phyloP scores from a whole-genome alignment of 2,888 invertebrate genomes.

The Aricia artaxerxes region DNA sequence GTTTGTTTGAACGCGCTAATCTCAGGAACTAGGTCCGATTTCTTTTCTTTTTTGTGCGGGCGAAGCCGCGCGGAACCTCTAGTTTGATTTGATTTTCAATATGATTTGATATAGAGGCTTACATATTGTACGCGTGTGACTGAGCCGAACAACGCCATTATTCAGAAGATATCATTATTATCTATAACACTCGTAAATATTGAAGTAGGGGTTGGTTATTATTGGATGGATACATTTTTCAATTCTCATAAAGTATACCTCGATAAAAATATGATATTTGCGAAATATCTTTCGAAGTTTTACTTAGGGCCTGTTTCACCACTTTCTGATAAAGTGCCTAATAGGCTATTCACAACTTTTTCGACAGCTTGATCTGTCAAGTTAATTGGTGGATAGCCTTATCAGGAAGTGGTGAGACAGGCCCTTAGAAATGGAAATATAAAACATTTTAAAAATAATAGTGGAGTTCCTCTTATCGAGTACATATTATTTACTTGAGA shows the following conservation, averaged over 20 bases:
- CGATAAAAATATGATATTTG: background rate
- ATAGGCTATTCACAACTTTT: no score
- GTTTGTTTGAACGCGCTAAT: no score
- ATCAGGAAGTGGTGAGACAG: no score
- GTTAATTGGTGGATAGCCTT: no score
- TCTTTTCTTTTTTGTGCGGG: no score
- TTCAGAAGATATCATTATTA: background rate
- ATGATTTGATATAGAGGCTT: background rate
- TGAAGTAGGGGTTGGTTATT: background rate
- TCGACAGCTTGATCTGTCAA: no score
- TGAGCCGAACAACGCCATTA: background rate
- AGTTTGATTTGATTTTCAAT: no score
- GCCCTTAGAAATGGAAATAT: background rate
- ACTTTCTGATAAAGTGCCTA: no score
- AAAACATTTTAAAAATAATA: background rate
- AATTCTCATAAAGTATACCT: background rate
- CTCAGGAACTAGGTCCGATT: no score
- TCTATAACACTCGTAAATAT: conserved; percentile 4
- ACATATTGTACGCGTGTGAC: background rate
- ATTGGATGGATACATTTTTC: conserved; percentile 9
- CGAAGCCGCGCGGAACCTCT: no score
- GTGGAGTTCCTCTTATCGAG: background rate
- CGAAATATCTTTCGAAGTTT: background rate
- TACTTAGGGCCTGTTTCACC: no score
- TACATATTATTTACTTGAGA: background rate